A percentile compares a stretch with the other conserved stretches of the same genome.
phyloP scores from a whole-genome alignment of 2,888 invertebrate genomes.

The Drosophila glabriapex region DNA sequence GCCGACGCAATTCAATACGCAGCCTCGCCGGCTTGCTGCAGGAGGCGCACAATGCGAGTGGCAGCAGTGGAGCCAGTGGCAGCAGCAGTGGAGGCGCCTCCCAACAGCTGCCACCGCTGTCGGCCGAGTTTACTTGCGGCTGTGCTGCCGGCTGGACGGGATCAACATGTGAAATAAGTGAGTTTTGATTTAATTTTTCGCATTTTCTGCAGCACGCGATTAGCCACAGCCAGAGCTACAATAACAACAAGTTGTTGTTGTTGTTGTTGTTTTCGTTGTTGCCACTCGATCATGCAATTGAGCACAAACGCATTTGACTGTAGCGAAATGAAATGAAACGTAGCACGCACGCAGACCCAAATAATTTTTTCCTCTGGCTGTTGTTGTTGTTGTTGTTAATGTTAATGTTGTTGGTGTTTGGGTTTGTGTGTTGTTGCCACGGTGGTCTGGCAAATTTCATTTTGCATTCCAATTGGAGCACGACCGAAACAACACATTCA shows the following conservation, averaged over 20 bases:
- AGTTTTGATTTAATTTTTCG: constrained; percentile 85
- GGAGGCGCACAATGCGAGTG: constrained; percentile 62
- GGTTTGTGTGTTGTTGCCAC: constrained; percentile 49
- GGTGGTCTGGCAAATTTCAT: constrained; percentile 73
- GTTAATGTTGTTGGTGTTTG: constrained; percentile 27
- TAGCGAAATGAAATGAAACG: constrained; percentile 80
- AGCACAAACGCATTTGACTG: constrained; percentile 80
- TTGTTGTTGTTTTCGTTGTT: constrained; percentile 39
- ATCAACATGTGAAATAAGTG: constrained; percentile 90
- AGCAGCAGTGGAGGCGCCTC: constrained; percentile 38
- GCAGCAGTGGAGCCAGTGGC: constrained; percentile 17
- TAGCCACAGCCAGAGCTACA: constrained; percentile 56
- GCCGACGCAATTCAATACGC: constrained; percentile 81
- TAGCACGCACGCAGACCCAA: constrained; percentile 73
- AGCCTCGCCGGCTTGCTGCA: constrained; percentile 73
- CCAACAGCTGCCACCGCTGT: constrained; percentile 79
- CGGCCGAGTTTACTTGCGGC: constrained; percentile 90
- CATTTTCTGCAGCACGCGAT: constrained; percentile 78
- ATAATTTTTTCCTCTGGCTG: constrained; percentile 12
- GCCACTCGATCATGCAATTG: constrained; percentile 78
- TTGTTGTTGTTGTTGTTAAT: constrained; percentile 31
- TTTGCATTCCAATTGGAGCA: constrained; percentile 80
- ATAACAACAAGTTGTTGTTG: constrained; percentile 16
- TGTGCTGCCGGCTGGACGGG: constrained; percentile 95
- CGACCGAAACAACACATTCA: constrained; percentile 74